phyloP scores from a whole-genome alignment of 92 coral and sea anemone species.

The Phymanthus crucifer region DNA sequence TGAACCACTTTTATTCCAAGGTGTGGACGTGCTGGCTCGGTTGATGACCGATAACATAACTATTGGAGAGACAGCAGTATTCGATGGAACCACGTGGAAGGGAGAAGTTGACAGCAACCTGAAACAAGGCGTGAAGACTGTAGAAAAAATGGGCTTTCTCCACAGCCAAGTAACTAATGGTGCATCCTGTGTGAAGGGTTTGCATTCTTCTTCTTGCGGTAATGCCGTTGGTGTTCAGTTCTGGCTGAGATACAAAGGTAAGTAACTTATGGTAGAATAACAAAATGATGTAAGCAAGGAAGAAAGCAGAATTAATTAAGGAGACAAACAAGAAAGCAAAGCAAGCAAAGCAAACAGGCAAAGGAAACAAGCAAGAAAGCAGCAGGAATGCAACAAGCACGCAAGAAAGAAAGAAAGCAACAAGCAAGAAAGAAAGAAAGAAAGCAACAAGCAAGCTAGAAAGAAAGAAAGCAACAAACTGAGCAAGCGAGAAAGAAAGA shows the following conservation, averaged over 20 bases:
- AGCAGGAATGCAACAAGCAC: too few relatives aligned
- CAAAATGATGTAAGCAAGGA: too few relatives aligned
- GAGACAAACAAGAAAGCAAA: too few relatives aligned
- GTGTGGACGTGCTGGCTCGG: neutral
- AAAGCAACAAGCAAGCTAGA: too few relatives aligned
- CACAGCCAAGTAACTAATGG: neutral
- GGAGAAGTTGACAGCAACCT: neutral
- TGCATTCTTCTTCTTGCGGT: neutral
- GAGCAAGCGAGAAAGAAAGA: too few relatives aligned
- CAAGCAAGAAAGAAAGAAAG: too few relatives aligned
- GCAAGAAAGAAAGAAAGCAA: too few relatives aligned
- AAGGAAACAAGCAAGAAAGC: too few relatives aligned
- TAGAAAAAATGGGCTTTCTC: neutral
- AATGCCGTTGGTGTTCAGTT: constrained; percentile 1
- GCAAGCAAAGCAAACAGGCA: too few relatives aligned
- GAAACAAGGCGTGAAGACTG: neutral
- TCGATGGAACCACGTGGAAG: neutral
- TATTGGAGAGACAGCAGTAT: neutral
- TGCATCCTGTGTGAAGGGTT: neutral
- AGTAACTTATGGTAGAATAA: too few relatives aligned
- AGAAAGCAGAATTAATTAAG: too few relatives aligned
- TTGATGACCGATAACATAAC: constrained; percentile 2
- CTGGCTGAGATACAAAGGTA: constrained; percentile 20
- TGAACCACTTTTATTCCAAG: neutral
- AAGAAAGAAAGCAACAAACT: too few relatives aligned